Percentiles rank a stretch among this genome's conserved stretches.
phyloP scores from a whole-genome alignment of 2,888 invertebrate genomes.

The Drosophila nr. medialis region DNA sequence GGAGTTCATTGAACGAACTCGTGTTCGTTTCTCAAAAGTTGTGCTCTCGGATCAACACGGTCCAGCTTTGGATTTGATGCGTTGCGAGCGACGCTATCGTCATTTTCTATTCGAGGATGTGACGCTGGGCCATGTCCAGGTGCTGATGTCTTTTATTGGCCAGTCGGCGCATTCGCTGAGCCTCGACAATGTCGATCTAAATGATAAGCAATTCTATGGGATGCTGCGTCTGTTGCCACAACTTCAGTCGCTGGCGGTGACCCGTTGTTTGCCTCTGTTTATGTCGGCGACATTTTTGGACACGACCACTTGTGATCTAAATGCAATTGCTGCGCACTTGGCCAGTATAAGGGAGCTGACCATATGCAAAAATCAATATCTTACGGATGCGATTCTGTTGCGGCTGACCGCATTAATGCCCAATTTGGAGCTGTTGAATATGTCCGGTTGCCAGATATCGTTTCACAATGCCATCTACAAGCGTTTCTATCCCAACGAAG shows the following conservation, averaged over 20 bases:
- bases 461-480: constrained; percentile 89
- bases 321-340: constrained; percentile 83
- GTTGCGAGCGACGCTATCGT: constrained; percentile 74
- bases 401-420: constrained; percentile 88
- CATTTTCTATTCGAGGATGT: constrained; percentile 81
- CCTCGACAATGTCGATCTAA: constrained; percentile 87
- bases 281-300: constrained; percentile 90
- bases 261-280: constrained; percentile 89
- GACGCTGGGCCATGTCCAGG: constrained; percentile 81
- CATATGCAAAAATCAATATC: constrained; percentile 88
- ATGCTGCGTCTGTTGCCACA: constrained; percentile 87
- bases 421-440: constrained; percentile 87
- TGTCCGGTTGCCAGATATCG: constrained; percentile 89
- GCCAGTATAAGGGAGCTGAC: constrained; percentile 87
- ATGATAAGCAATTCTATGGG: constrained; percentile 87
- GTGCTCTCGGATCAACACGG: constrained; percentile 79
- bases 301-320: constrained; percentile 86
- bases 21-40: constrained; percentile 80
- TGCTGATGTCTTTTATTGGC: constrained; percentile 87
- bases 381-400: constrained; percentile 90
- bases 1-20: constrained; percentile 83
- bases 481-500: constrained; percentile 87
- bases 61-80: constrained; percentile 77
- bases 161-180: constrained; percentile 86
- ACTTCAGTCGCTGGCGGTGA: constrained; percentile 87